Evolutionary conservation across 2,797 vertebrate genomes (phyloP).

Genomic region (Lateolabrax maculatus): DNA sequence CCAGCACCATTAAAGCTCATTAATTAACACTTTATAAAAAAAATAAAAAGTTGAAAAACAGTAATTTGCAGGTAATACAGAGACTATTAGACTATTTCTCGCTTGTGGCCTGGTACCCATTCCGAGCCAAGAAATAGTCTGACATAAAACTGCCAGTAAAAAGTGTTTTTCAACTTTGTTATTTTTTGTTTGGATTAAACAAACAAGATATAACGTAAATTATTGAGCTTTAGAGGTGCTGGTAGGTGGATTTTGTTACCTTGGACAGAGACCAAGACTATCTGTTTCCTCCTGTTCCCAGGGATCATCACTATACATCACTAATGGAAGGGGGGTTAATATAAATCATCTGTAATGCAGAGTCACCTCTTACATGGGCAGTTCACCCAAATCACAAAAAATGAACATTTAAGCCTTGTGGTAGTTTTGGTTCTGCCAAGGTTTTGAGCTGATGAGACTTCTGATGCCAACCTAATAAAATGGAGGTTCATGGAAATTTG

Average conservation of each 20-base stretch:
- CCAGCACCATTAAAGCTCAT: too few species aligned
- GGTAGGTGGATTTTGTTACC: too few species aligned
- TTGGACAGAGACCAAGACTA: too few species aligned
- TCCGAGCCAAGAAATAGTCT: neutral
- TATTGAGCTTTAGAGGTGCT: neutral
- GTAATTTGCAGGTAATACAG: too few species aligned
- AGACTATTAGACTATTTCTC: neutral
- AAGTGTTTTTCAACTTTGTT: too few species aligned
- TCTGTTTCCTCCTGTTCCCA: too few species aligned
- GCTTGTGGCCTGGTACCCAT: neutral
- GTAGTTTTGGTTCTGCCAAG: neutral
- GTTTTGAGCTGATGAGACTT: neutral
- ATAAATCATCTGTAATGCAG: neutral
- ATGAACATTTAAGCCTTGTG: too few species aligned
- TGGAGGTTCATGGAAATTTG: neutral
- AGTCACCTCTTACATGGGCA: neutral
- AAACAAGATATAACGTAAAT: too few species aligned
- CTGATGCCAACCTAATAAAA: neutral
- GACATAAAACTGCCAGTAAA: too few species aligned
- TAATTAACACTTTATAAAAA: neutral
- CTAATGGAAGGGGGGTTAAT: too few species aligned
- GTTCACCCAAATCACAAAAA: neutral
- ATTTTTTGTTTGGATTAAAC: neutral
- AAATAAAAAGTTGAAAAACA: too few species aligned
- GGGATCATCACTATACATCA: neutral